Percentiles rank a stretch among this genome's conserved stretches.
These are phyloP conservation scores for Acrossocheilus wenchowensis DNA, from an alignment of 2,797 vertebrate species.

Conservation along the genomic window DNA sequence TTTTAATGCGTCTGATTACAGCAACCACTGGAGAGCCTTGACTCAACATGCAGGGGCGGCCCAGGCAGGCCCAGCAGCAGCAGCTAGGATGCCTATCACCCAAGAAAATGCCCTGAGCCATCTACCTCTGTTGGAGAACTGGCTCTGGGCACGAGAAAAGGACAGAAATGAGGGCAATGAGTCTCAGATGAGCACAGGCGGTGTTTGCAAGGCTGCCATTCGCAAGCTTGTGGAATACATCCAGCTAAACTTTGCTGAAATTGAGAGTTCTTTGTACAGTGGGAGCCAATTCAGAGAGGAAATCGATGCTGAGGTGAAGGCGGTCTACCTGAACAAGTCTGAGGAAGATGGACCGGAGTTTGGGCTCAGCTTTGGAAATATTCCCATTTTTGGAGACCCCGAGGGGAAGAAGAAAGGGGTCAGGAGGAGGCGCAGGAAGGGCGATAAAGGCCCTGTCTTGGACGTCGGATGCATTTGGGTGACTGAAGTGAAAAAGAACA, in stretches of 20 bases:
- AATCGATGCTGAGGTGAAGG: constrained; percentile 85
- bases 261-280: constrained; percentile 54
- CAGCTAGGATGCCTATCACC: constrained; percentile 91
- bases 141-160: constrained; percentile 80
- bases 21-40: constrained; percentile 42
- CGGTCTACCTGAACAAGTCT: constrained; percentile 84
- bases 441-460: constrained; percentile 84
- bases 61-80: constrained; percentile 56
- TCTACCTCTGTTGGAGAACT: constrained; percentile 87
- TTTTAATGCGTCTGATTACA: constrained; percentile 43
- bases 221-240: constrained; percentile 94
- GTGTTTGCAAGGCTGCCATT: constrained; percentile 85
- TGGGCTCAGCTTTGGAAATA: constrained; percentile 94
- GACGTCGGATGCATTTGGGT: constrained; percentile 97
- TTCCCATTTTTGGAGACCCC: constrained; percentile 93
- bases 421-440: constrained; percentile 82
- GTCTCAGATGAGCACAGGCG: constrained; percentile 68
- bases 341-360: constrained; percentile 79
- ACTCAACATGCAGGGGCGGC: constrained; percentile 76
- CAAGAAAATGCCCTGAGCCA: constrained; percentile 91
- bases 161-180: constrained; percentile 66
- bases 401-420: constrained; percentile 86
- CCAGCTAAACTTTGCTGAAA: constrained; percentile 89
- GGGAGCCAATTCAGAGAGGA: constrained; percentile 60
- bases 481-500: constrained; percentile 92